phyloP scores from a whole-genome alignment of 2,113 vertebrate genomes.

The Petrocephalus microphthalmus region DNA sequence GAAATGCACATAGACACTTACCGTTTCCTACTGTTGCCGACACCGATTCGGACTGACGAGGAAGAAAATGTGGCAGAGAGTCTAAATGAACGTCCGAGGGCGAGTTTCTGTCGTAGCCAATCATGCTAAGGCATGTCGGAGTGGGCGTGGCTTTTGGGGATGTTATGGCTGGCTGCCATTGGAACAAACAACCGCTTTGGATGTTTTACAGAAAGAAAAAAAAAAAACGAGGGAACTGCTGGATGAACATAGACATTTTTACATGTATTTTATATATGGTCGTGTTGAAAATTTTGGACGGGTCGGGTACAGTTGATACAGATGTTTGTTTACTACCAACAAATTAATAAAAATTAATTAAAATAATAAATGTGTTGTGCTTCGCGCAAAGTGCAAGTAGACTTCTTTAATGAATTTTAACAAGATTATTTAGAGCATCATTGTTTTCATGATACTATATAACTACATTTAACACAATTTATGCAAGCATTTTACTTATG shows the following conservation, averaged over 20 bases:
- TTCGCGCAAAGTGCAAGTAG: no score
- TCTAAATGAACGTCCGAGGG: background rate
- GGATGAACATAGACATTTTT: background rate
- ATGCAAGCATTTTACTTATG: slow-evolving; percentile 36
- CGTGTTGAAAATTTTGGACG: slow-evolving; percentile 40
- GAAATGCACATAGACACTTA: background rate
- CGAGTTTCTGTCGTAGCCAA: background rate
- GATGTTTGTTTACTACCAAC: background rate
- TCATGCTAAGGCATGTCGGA: background rate
- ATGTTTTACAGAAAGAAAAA: background rate
- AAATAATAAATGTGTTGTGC: no score
- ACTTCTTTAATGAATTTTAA: no score
- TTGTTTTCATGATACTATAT: no score
- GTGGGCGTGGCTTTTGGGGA: background rate
- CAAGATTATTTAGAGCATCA: no score
- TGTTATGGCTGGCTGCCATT: background rate
- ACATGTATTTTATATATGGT: slow-evolving; percentile 43
- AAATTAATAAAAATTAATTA: background rate
- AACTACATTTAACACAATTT: background rate
- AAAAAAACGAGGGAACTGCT: background rate
- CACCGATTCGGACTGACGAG: background rate
- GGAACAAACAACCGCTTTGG: background rate
- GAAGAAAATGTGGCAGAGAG: background rate
- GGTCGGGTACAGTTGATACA: slow-evolving; percentile 46
- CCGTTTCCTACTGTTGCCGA: background rate